Evolutionary conservation across 2,113 vertebrate species (phyloP).

Genomic region (Syngnathoides biaculeatus): DNA sequence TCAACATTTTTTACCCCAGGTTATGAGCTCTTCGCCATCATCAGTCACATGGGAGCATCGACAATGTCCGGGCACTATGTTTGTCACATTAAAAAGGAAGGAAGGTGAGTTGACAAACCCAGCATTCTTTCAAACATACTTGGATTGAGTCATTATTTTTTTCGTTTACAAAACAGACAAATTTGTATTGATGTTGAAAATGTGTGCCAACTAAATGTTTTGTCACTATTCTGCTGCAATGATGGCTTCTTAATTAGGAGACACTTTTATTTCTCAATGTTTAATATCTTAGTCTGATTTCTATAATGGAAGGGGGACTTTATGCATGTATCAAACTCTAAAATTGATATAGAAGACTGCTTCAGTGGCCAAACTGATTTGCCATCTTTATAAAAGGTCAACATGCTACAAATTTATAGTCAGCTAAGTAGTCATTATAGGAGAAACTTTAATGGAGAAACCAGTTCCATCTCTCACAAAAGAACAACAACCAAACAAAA

Average conservation of each 20-base stretch:
- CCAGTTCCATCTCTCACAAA: neutral
- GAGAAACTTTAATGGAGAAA: too few species aligned
- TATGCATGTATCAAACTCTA: too few species aligned
- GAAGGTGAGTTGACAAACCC: slow-evolving; percentile 77
- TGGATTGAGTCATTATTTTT: neutral
- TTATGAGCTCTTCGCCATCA: slow-evolving; percentile 94
- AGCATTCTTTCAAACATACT: neutral
- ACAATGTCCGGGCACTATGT: slow-evolving; percentile 98
- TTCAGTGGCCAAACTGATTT: too few species aligned
- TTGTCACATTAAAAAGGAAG: slow-evolving; percentile 97
- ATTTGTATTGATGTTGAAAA: neutral
- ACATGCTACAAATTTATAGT: neutral
- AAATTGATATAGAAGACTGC: too few species aligned
- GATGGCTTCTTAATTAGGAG: too few species aligned
- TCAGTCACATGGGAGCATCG: slow-evolving; percentile 98
- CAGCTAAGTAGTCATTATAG: too few species aligned
- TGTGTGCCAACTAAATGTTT: neutral
- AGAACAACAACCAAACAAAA: too few species aligned
- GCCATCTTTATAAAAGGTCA: neutral
- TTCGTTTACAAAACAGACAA: neutral
- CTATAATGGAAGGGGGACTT: too few species aligned
- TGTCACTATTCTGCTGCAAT: too few species aligned
- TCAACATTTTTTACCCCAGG: slow-evolving; percentile 62
- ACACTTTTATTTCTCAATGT: too few species aligned
- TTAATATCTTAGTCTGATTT: too few species aligned